These are phyloP conservation scores for Hypsibius dujardini DNA, from an alignment of 1,140 invertebrate genomes.

Conservation along the genomic window DNA sequence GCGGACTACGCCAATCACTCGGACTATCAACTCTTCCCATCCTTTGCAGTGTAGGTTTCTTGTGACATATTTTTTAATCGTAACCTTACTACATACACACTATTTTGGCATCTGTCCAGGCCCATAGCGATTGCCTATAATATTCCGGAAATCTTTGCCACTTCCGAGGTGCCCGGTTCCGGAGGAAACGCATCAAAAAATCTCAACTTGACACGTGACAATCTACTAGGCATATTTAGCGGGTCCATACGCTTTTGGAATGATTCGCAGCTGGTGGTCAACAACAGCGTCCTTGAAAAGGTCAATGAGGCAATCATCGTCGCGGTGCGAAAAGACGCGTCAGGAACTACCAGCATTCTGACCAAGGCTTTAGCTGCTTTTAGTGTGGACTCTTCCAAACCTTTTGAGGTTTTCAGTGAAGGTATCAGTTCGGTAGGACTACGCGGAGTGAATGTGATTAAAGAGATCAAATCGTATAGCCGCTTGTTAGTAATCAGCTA, in stretches of 20 bases:
- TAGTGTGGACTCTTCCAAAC: constrained; percentile 12
- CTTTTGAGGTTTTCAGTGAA: constrained; percentile 24
- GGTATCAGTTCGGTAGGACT: constrained; percentile 17
- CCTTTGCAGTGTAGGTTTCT: background rate
- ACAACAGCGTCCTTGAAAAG: constrained; percentile 16
- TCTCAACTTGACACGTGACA: constrained; percentile 20
- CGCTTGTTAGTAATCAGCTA: background rate
- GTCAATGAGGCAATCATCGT: constrained; percentile 19
- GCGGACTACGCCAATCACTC: background rate
- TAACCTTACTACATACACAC: no score
- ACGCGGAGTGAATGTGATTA: no score
- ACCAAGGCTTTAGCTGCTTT: constrained; percentile 19
- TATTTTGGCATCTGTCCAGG: no score
- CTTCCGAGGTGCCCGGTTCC: no score
- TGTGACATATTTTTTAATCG: no score
- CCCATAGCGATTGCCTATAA: no score
- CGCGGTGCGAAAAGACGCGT: constrained; percentile 20
- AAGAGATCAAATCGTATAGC: no score
- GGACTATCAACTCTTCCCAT: background rate
- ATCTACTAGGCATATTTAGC: constrained; percentile 23
- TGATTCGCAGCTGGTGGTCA: constrained; percentile 5
- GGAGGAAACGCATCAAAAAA: background rate
- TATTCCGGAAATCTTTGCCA: no score
- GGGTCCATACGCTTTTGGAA: constrained; percentile 21
- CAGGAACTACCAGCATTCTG: constrained; percentile 23